These are phyloP conservation scores for Scaptomyza montana DNA, from an alignment of 1,140 invertebrate genomes.

Conservation along the genomic window DNA sequence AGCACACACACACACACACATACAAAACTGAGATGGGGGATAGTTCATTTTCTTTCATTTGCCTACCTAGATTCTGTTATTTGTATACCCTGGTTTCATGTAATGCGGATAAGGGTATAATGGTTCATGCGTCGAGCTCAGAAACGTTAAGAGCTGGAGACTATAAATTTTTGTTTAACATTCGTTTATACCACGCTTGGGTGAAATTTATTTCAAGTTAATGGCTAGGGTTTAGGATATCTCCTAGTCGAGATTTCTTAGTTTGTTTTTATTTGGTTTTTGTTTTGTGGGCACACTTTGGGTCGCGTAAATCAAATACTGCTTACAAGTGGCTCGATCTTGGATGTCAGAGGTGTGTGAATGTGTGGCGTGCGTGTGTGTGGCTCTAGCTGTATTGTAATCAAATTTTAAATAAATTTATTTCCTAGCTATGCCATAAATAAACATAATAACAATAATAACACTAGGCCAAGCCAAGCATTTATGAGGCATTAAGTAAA, in stretches of 20 bases:
- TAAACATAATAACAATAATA: constrained; percentile 76
- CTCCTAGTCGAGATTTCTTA: too few relatives aligned
- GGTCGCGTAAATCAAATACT: constrained; percentile 60
- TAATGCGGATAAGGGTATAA: too few relatives aligned
- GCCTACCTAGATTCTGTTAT: constrained; percentile 19
- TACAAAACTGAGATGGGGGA: constrained; percentile 18
- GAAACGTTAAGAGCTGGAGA: too few relatives aligned
- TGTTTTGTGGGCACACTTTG: constrained; percentile 51
- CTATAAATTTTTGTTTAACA: too few relatives aligned
- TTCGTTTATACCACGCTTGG: too few relatives aligned
- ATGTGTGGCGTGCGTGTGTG: constrained; percentile 20
- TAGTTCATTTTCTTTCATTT: constrained; percentile 14
- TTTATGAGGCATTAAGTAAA: constrained; percentile 29
- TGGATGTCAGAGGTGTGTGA: not conserved
- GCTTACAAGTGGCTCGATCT: constrained; percentile 61
- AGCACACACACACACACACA: constrained; percentile 20
- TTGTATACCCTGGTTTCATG: not conserved
- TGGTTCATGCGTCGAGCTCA: too few relatives aligned
- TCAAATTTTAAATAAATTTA: constrained; percentile 79
- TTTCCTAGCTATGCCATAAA: constrained; percentile 63
- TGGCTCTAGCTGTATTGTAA: constrained; percentile 78
- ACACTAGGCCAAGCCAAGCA: constrained; percentile 39
- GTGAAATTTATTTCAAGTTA: too few relatives aligned
- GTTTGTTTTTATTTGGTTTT: too few relatives aligned
- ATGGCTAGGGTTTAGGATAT: too few relatives aligned